These are phyloP conservation scores for Cerceris rybyensis DNA, from an alignment of 2,888 invertebrate genomes.

Conservation along the genomic window DNA sequence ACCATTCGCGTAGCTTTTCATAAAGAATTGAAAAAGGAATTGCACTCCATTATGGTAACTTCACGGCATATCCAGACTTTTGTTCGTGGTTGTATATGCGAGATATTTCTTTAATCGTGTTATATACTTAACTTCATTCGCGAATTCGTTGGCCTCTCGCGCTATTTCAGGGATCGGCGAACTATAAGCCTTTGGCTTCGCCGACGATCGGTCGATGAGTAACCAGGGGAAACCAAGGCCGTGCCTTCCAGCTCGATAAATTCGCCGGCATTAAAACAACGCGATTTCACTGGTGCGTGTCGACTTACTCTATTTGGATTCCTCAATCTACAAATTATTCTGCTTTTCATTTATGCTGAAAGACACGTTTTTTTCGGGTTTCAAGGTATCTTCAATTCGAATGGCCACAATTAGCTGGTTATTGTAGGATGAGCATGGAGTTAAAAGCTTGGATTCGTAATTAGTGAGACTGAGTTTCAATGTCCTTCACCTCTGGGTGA, in stretches of 20 bases:
- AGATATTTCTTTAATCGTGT: conserved; percentile 3
- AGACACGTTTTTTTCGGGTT: not conserved
- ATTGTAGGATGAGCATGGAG: too few relatives aligned
- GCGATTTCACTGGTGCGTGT: conserved; percentile 28
- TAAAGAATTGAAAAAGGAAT: too few relatives aligned
- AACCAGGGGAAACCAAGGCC: conserved; percentile 76
- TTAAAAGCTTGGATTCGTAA: too few relatives aligned
- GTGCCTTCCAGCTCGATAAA: conserved; percentile 70
- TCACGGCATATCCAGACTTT: not conserved
- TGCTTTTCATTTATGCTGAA: not conserved
- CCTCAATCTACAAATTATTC: not conserved
- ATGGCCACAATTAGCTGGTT: too few relatives aligned
- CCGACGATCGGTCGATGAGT: conserved; percentile 74
- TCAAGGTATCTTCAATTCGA: too few relatives aligned
- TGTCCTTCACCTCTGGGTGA: too few relatives aligned
- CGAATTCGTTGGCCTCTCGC: conserved; percentile 22
- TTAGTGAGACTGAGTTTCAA: too few relatives aligned
- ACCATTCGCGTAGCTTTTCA: too few relatives aligned
- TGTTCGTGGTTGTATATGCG: not conserved
- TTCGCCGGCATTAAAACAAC: conserved; percentile 35
- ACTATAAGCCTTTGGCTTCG: conserved; percentile 39
- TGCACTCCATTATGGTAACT: too few relatives aligned
- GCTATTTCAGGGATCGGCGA: conserved; percentile 56
- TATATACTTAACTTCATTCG: conserved; percentile 12
- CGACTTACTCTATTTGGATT: not conserved